Evolutionary conservation across 2,797 vertebrate species (phyloP).

Genomic region (Caiman crocodilus): DNA sequence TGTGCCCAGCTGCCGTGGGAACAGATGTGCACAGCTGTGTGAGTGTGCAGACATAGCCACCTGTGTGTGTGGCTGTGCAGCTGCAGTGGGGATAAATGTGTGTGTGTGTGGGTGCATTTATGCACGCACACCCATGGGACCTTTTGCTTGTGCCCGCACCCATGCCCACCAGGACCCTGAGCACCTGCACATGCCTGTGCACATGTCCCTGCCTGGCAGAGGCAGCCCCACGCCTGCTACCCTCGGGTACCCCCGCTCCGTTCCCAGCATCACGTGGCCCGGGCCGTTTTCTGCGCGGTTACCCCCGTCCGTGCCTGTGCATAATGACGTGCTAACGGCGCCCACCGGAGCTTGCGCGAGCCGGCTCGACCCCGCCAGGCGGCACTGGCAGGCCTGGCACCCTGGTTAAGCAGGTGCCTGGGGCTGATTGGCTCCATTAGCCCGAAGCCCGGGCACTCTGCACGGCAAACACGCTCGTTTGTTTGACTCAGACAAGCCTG

Average conservation of each 20-base stretch:
- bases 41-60: neutral
- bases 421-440: neutral
- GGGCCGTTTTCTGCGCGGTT: conserved; percentile 67
- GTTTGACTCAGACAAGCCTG: neutral
- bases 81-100: rapidly evolving
- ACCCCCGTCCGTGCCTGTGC: conserved; percentile 60
- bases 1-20: too few relatives aligned
- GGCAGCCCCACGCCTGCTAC: rapidly evolving
- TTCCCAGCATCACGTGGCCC: neutral
- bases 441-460: neutral
- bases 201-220: too few relatives aligned
- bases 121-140: rapidly evolving
- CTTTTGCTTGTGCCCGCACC: too few relatives aligned
- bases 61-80: too few relatives aligned
- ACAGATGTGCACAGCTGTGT: too few relatives aligned
- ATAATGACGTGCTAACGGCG: conserved; percentile 72
- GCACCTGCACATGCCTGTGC: too few relatives aligned
- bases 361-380: neutral
- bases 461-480: neutral
- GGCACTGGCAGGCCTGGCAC: neutral
- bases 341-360: neutral
- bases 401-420: neutral
- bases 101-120: neutral
- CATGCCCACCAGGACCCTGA: too few relatives aligned
- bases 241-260: rapidly evolving